Conservation (phyloP, 2,113 vertebrate species). For the Entelurus aequoreus region DNA sequence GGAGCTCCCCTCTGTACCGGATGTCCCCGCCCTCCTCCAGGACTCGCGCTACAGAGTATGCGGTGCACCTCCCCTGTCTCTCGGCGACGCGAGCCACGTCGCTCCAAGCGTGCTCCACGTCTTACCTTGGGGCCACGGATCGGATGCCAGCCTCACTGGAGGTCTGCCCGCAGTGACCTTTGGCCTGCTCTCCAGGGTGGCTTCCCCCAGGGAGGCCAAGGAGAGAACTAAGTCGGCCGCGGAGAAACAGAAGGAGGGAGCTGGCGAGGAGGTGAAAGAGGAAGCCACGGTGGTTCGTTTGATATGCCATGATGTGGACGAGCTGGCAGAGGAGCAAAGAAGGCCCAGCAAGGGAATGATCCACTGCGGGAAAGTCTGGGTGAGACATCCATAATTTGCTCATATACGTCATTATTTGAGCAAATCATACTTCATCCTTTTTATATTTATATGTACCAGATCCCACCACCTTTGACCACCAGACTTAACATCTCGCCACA, state of each 20-base stretch:
- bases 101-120: conserved; percentile 75
- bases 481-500: conserved; percentile 75
- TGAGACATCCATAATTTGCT: conserved; percentile 56
- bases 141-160: conserved; percentile 49
- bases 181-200: conserved; percentile 78
- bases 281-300: conserved; percentile 72
- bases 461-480: conserved; percentile 74
- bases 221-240: conserved; percentile 69
- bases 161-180: conserved; percentile 75
- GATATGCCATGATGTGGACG: conserved; percentile 80
- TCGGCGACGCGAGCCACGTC: conserved; percentile 48
- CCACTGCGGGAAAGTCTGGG: conserved; percentile 87
- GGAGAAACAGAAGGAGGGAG: conserved; percentile 46
- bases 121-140: conserved; percentile 77
- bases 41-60: conserved; percentile 86
- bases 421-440: background rate
- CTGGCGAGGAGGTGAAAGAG: conserved; percentile 27
- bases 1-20: conserved; percentile 55
- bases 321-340: conserved; percentile 62
- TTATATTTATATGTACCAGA: conserved; percentile 59
- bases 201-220: conserved; percentile 78
- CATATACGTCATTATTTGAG: background rate
- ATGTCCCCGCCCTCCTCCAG: conserved; percentile 64
- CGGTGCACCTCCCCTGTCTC: conserved; percentile 69
- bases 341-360: conserved; percentile 63